Evolutionary conservation across 2,888 invertebrate genomes (phyloP).

Genomic region (Apodemia zela): DNA sequence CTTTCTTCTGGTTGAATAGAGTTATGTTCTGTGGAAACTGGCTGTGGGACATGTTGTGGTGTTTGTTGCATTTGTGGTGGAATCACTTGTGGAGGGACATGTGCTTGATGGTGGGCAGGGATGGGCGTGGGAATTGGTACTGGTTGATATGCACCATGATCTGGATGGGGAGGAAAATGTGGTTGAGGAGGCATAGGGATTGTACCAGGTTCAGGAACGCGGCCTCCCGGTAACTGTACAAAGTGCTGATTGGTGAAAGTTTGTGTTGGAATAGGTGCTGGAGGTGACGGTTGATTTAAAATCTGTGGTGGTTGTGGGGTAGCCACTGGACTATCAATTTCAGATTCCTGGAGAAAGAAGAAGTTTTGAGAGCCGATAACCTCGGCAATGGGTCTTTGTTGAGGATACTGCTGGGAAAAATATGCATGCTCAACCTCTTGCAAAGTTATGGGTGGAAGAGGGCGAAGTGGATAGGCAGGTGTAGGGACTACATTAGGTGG

Average conservation of each 20-base stretch:
- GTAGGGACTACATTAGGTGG: constrained; percentile 76
- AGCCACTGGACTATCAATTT: constrained; percentile 87
- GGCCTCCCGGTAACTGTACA: constrained; percentile 69
- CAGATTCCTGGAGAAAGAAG: constrained; percentile 94
- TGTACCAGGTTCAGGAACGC: constrained; percentile 74
- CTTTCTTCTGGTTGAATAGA: constrained; percentile 38
- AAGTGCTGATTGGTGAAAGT: constrained; percentile 93
- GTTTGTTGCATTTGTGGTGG: constrained; percentile 37
- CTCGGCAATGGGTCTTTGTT: constrained; percentile 84
- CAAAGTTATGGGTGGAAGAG: constrained; percentile 79
- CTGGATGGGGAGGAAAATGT: constrained; percentile 75
- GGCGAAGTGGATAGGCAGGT: constrained; percentile 77
- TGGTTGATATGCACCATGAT: constrained; percentile 75
- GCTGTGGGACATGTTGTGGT: constrained; percentile 33
- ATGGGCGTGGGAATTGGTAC: constrained; percentile 33
- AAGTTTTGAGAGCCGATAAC: constrained; percentile 89
- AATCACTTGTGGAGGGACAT: constrained; percentile 34
- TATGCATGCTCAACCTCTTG: constrained; percentile 84
- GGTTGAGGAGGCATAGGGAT: constrained; percentile 80
- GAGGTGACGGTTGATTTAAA: constrained; percentile 61
- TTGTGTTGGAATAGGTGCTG: constrained; percentile 85
- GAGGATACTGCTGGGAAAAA: constrained; percentile 79
- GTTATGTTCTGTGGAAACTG: constrained; percentile 34
- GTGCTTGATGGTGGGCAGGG: constrained; percentile 1
- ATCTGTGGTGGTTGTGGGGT: constrained; percentile 70